These are phyloP conservation scores for Hirtodrosophila alboralis DNA, from an alignment of 2,888 invertebrate species.

Conservation along the genomic window DNA sequence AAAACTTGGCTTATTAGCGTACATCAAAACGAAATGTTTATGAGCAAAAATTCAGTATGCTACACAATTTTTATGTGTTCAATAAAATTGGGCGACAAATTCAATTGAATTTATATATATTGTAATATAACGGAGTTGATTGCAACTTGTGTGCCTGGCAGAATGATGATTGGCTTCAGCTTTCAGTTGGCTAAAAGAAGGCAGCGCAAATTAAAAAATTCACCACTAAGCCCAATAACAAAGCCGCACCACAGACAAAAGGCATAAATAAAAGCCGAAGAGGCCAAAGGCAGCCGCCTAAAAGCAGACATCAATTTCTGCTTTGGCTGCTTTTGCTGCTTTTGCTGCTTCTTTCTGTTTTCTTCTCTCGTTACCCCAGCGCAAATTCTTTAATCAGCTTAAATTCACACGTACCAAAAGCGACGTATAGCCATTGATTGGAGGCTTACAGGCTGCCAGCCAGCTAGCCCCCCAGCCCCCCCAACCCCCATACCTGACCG, in stretches of 20 bases:
- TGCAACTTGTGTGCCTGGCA: conserved; percentile 50
- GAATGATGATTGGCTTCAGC: conserved; percentile 70
- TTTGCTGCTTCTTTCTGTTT: conserved; percentile 25
- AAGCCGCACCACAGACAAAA: conserved; percentile 61
- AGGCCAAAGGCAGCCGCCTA: conserved; percentile 60
- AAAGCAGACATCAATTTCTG: conserved; percentile 75
- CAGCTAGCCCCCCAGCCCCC: conserved; percentile 1
- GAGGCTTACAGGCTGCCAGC: conserved; percentile 64
- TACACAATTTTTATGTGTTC: conserved; percentile 29
- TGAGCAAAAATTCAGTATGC: conserved; percentile 10
- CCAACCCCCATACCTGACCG: background rate
- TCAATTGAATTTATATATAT: conserved; percentile 60
- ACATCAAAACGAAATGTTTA: conserved; percentile 35
- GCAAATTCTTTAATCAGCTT: conserved; percentile 83
- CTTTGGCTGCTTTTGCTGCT: conserved; percentile 35
- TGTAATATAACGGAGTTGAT: conserved; percentile 49
- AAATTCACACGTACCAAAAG: conserved; percentile 82
- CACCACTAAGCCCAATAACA: conserved; percentile 69
- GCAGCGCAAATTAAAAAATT: conserved; percentile 57
- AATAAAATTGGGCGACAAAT: conserved; percentile 50
- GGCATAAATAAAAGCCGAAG: conserved; percentile 71
- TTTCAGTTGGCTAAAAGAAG: conserved; percentile 30
- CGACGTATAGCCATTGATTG: conserved; percentile 79
- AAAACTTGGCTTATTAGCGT: conserved; percentile 55
- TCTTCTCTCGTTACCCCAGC: conserved; percentile 21